Evolutionary conservation across 2,888 invertebrate species (phyloP).

Genomic region (Coenonympha arcania): DNA sequence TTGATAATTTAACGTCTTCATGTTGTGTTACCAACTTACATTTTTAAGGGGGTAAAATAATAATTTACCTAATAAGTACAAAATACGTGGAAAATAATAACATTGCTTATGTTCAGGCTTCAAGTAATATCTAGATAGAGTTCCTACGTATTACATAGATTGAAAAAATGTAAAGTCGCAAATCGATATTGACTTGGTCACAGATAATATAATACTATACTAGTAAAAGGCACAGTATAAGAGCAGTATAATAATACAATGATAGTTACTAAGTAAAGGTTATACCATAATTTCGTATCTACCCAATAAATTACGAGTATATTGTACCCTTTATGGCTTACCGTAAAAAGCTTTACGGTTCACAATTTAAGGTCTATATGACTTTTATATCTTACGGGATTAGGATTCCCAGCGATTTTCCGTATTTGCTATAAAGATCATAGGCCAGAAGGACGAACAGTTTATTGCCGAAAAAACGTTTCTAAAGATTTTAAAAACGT

Average conservation of each 20-base stretch:
- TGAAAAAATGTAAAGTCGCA: slow-evolving; percentile 1
- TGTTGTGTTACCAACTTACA: too few relatives aligned
- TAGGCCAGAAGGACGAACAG: slow-evolving; percentile 29
- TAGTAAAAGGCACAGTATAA: too few relatives aligned
- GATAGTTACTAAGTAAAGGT: slow-evolving; percentile 9
- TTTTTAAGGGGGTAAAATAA: too few relatives aligned
- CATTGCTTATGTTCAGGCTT: too few relatives aligned
- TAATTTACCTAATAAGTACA: too few relatives aligned
- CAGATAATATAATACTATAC: too few relatives aligned
- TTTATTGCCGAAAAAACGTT: slow-evolving; percentile 43
- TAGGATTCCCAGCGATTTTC: slow-evolving; percentile 8
- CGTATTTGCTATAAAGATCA: slow-evolving; percentile 15
- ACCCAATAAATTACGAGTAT: slow-evolving; percentile 10
- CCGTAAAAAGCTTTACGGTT: slow-evolving; percentile 6
- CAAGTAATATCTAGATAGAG: too few relatives aligned
- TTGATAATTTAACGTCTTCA: too few relatives aligned
- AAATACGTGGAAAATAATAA: too few relatives aligned
- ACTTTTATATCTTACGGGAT: slow-evolving; percentile 8
- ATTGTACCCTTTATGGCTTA: slow-evolving; percentile 5
- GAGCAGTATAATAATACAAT: too few relatives aligned
- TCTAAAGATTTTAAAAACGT: slow-evolving; percentile 42
- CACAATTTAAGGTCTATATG: not conserved
- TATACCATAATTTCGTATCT: not conserved
- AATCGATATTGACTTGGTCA: not conserved
- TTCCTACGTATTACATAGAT: slow-evolving; percentile 4